phyloP scores from a whole-genome alignment of 2,113 vertebrate genomes.

The Apteryx owenii region DNA sequence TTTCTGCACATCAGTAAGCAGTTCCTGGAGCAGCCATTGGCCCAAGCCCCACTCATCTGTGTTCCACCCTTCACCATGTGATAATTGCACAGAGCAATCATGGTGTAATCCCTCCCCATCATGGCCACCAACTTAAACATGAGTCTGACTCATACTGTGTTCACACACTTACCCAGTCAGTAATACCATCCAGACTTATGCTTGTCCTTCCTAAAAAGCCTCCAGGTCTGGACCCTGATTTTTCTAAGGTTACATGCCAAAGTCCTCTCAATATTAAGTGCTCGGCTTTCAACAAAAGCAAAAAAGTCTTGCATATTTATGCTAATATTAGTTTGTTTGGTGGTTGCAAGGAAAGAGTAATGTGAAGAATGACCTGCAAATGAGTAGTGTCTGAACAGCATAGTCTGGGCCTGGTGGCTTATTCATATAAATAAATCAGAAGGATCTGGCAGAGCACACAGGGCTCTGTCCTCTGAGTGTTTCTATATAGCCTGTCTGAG shows the following conservation, averaged over 20 bases:
- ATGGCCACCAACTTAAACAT: not conserved
- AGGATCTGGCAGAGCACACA: conserved; percentile 28
- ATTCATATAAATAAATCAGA: conserved; percentile 67
- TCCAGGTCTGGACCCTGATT: not conserved
- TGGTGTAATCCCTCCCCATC: not conserved
- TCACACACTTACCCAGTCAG: not conserved
- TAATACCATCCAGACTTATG: not conserved
- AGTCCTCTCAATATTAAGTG: not conserved
- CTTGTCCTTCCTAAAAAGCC: not conserved
- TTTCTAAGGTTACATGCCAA: not conserved
- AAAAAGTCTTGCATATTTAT: not conserved
- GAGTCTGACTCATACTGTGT: not conserved
- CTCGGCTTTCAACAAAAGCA: conserved; percentile 29
- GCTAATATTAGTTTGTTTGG: conserved; percentile 47
- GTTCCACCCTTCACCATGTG: not conserved
- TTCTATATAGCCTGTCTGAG: conserved; percentile 60
- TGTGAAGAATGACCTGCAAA: conserved; percentile 44
- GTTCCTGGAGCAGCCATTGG: not conserved
- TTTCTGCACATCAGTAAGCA: conserved; percentile 30
- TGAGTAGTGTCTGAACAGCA: conserved; percentile 22
- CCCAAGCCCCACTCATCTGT: not conserved
- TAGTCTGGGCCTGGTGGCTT: conserved; percentile 39
- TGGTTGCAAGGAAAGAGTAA: conserved; percentile 8
- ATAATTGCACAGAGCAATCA: not conserved
- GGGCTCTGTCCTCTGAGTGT: conserved; percentile 38